Conservation (phyloP, 2,888 invertebrate genomes). For the Artemia sp. region DNA sequence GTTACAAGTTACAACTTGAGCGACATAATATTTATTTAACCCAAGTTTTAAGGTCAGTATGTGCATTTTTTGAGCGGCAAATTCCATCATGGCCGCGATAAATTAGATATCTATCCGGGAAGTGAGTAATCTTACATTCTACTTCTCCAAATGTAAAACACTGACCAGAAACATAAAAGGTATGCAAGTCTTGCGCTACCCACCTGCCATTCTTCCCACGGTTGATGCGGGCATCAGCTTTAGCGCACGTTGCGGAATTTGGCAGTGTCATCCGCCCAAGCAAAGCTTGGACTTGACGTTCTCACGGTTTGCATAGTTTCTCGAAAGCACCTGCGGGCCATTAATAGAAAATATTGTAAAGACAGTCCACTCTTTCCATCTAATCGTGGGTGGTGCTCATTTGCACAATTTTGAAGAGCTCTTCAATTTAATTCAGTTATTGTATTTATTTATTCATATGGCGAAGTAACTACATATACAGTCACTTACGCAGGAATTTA, state of each 20-base stretch:
- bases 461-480: no score
- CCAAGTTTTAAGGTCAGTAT: no score
- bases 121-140: constrained; percentile 8
- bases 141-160: constrained; percentile 1
- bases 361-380: no score
- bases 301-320: background rate
- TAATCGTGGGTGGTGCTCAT: no score
- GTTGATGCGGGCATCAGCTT: constrained; percentile 8
- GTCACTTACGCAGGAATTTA: no score
- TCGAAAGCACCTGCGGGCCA: background rate
- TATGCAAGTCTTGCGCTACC: constrained; percentile 9
- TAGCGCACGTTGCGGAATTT: background rate
- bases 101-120: constrained; percentile 11
- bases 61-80: background rate
- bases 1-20: no score
- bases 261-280: background rate
- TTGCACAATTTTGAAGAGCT: no score
- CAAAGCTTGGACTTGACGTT: background rate
- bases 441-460: no score
- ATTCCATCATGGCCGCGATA: background rate
- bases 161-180: constrained; percentile 15
- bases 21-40: no score
- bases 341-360: no score
- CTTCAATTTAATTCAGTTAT: no score
- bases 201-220: constrained; percentile 15